Evolutionary conservation across 2,888 invertebrate genomes (phyloP), one percentile per base, ranked within the genome.

Genomic region (Geotrupes spiniger): DNA sequence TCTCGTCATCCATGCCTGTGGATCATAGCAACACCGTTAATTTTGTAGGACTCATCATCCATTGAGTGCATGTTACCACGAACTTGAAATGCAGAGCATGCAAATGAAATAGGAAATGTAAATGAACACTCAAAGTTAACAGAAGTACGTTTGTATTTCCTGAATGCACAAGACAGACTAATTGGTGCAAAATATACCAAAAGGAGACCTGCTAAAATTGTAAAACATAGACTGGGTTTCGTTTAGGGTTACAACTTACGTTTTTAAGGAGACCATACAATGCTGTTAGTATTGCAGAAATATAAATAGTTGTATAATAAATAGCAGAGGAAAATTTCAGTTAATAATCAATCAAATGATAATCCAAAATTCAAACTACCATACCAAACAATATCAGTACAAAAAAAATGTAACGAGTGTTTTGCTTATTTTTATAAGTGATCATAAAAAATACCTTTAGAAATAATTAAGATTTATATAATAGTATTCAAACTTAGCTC

Each of bases 1-100:
- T 94, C 74, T 95, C 94, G 69, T 94, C 94, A 72, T 95, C 92
- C 87, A 92, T 91, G 72, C 92, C 92, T 89, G 79, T 51, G 41
- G n/a, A 12, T 12, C 12, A 12, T 4, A 4, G 8, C 2, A 12
- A n/a, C 12, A 27, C n/a, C 11, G 28, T 11, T n/a, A 10, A 27
- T 27, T 8, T 28, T 28, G 28, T 28, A 11, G 28, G 33, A 1
- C 9, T 33, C 14, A 33, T 14, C 33, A 33, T 33, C 10, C 1
- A 33, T 6, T 6, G 14, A 33, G 11, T 10, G 1, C 33, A 33
- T 33, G 12, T 12, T 21, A 21, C 21, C 3, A 4, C 6, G 6
- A 21, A 21, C 6, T 6, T 4, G 21, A 21, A 31, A 36, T 36
- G 14, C 14, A 36, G 16, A 15, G 36, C 14, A 36, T 36, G 36